Percentiles rank a stretch among this genome's conserved stretches.
phyloP scores from a whole-genome alignment of 2,797 vertebrate genomes.

The Peromyscus attwateri region DNA sequence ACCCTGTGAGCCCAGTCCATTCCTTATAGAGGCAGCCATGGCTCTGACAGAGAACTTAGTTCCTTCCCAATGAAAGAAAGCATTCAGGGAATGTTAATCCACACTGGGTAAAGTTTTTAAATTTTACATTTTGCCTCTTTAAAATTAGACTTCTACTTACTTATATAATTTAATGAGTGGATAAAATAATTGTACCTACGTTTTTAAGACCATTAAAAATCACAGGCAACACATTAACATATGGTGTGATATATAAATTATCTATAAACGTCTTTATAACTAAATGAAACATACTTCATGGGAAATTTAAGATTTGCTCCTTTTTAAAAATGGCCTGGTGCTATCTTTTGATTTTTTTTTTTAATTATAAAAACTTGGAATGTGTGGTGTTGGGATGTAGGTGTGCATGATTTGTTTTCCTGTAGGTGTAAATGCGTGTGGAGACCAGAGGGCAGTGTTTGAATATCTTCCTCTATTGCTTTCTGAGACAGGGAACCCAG shows the following conservation, averaged over 20 bases:
- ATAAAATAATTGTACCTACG: conserved; percentile 41
- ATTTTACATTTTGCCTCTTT: neutral
- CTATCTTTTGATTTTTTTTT: conserved; percentile 30
- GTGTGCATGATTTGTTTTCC: neutral
- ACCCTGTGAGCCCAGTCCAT: neutral
- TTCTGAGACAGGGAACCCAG: neutral
- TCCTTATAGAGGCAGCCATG: neutral
- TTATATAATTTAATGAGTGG: conserved; percentile 36
- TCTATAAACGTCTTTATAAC: neutral
- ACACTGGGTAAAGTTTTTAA: neutral
- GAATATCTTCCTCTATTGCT: neutral
- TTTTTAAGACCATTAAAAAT: neutral
- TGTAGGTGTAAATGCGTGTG: neutral
- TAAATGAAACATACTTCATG: neutral
- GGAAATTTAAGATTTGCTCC: neutral
- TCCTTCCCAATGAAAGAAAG: neutral
- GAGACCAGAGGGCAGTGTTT: neutral
- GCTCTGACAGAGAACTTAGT: neutral
- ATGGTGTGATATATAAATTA: neutral
- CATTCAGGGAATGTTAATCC: neutral
- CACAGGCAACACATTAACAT: neutral
- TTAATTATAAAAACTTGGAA: neutral
- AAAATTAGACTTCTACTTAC: conserved; percentile 45
- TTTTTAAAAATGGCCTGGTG: conserved; percentile 1
- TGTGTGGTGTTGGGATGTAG: neutral